phyloP scores from a whole-genome alignment of 2,888 invertebrate genomes.

The Biston betularia region DNA sequence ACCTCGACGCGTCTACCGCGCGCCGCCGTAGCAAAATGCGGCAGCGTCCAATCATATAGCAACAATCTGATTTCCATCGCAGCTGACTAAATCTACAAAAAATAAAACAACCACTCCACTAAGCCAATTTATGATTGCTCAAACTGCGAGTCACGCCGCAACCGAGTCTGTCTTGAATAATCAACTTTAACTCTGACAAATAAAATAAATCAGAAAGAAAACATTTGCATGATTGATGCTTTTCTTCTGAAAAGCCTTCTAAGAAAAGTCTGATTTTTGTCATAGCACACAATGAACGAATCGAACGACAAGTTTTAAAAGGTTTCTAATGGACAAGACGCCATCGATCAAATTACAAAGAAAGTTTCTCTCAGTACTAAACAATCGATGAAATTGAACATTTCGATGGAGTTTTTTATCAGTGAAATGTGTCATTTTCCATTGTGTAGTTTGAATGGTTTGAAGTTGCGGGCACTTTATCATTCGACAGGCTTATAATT shows the following conservation, averaged over 20 bases:
- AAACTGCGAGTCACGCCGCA: slow-evolving; percentile 54
- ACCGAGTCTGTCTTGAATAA: slow-evolving; percentile 47
- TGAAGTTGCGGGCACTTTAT: slow-evolving; percentile 53
- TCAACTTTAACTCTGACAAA: slow-evolving; percentile 56
- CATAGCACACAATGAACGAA: slow-evolving; percentile 72
- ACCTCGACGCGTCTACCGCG: slow-evolving; percentile 57
- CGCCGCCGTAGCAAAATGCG: slow-evolving; percentile 55
- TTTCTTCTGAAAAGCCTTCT: slow-evolving; percentile 66
- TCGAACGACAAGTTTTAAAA: slow-evolving; percentile 82
- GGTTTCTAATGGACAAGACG: slow-evolving; percentile 81
- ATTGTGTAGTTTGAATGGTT: slow-evolving; percentile 59
- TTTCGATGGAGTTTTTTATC: slow-evolving; percentile 66
- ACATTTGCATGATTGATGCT: slow-evolving; percentile 71
- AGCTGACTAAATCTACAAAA: slow-evolving; percentile 49
- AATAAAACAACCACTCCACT: slow-evolving; percentile 48
- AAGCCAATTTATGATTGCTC: slow-evolving; percentile 57
- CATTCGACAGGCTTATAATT: slow-evolving; percentile 53
- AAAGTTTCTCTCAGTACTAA: slow-evolving; percentile 76
- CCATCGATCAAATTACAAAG: slow-evolving; percentile 84
- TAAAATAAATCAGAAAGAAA: slow-evolving; percentile 63
- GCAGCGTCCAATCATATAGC: slow-evolving; percentile 67
- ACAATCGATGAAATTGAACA: slow-evolving; percentile 73
- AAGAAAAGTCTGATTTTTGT: slow-evolving; percentile 72
- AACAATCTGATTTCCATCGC: slow-evolving; percentile 68
- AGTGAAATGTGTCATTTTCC: slow-evolving; percentile 64